A percentile compares a stretch with the other conserved stretches of the same genome.
phyloP scores from a whole-genome alignment of 2,113 vertebrate species.

The Heloderma charlesbogerti region DNA sequence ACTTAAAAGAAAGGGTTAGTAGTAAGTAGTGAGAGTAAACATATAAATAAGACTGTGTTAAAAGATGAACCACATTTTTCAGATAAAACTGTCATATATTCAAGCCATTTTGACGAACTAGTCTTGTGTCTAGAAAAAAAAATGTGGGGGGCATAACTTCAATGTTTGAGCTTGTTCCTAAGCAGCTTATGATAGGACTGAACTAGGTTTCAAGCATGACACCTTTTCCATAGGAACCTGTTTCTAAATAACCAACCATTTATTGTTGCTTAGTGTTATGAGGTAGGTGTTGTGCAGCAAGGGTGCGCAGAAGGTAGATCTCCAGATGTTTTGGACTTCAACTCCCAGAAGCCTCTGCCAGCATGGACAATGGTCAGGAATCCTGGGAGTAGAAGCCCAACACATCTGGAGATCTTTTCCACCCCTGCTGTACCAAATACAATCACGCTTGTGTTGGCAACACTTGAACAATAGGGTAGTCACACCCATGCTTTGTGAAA shows the following conservation, averaged over 20 bases:
- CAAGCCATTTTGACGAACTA: not conserved
- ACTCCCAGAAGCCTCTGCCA: too few species aligned
- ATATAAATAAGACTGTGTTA: not conserved
- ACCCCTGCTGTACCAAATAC: not conserved
- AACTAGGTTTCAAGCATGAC: not conserved
- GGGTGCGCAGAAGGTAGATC: too few species aligned
- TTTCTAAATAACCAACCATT: not conserved
- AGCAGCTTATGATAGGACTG: not conserved
- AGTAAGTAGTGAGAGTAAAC: not conserved
- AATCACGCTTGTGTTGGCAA: not conserved
- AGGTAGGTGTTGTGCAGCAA: not conserved
- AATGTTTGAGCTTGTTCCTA: not conserved
- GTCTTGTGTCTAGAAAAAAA: not conserved
- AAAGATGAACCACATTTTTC: not conserved
- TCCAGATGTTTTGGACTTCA: too few species aligned
- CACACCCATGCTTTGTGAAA: not conserved
- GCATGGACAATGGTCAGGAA: too few species aligned
- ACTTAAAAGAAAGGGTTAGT: not conserved
- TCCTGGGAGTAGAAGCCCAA: too few species aligned
- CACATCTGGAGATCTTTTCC: too few species aligned
- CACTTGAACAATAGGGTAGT: not conserved
- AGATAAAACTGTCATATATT: not conserved
- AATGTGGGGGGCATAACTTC: not conserved
- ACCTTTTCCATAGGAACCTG: not conserved
- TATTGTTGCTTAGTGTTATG: not conserved